Base-by-base conservation (phyloP, 2,797 vertebrate genomes). In the Lates japonicus region DNA sequence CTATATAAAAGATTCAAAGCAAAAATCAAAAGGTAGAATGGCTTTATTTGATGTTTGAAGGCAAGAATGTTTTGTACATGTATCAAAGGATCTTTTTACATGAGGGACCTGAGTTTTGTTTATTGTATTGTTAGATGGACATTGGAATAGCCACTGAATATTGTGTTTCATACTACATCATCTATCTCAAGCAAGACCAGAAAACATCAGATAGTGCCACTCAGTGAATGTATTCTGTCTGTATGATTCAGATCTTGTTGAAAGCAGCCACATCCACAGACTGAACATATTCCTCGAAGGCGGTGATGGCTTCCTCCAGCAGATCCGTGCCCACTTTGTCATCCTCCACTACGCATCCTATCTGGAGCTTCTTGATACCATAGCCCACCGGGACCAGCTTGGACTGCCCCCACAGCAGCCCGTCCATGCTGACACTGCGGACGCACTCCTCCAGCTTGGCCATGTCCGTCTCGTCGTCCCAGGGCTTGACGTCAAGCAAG, bases 391-490 rank as follows among this genome's bases (percentile, higher is more conserved):
- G 97, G 64, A 99, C 96, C 70, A 99, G 75, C 90, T 99, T 99
- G 83, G 98, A 98, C 66, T 96, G 96, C 57, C 97, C 98, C 98
- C 98, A 99, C 76, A 99, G 92, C 78, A 99, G 94, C 82, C 98
- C 98, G 0, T 99, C 98, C 82, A 97, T 93, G 76, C 94, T 86
- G 81, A 99, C 95, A 82, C 96, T 96, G 74, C 98, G 94, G 33
- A 99, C 98, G 0, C 96, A 96, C 86, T 96, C 96, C 88, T 99
- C 98, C 57, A 99, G 71, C 90, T 97, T 96, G 10, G 90, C 86
- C 98, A 99, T 99, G 78, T 99, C 97, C 0, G 98, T 99, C 92
- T 99, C 97, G 25, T 99, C 98, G 29, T 99, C 98, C 98, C 98
- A 96, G 33, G 90, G 95, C 80, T 95, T 99, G 73, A 99, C 98